Evolutionary conservation across 2,888 invertebrate species (phyloP).

Genomic region (Lagria hirta): DNA sequence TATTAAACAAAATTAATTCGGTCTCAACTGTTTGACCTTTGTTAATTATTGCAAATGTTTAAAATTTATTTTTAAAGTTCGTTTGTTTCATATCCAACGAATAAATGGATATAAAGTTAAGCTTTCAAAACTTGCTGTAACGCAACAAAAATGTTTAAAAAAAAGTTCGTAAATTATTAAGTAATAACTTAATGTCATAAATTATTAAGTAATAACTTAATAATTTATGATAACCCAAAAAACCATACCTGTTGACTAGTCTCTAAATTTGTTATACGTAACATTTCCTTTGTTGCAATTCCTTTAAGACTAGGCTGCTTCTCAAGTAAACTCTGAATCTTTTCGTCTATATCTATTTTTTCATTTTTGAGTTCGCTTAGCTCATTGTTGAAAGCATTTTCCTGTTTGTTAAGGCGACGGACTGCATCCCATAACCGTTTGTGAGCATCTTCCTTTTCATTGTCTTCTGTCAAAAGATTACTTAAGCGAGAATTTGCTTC

Average conservation of each 20-base stretch:
- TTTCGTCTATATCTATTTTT: conserved; percentile 35
- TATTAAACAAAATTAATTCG: no score
- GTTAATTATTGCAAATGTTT: no score
- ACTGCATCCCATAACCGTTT: conserved; percentile 39
- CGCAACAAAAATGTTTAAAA: no score
- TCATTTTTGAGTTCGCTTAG: conserved; percentile 34
- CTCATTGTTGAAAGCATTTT: conserved; percentile 34
- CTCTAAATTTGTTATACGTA: conserved; percentile 34
- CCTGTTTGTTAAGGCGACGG: conserved; percentile 40
- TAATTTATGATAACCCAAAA: conserved; percentile 31
- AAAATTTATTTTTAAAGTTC: no score
- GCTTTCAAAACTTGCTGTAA: no score
- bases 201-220: no score
- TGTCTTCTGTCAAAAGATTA: conserved; percentile 37
- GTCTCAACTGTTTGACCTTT: no score
- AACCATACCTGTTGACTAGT: conserved; percentile 28
- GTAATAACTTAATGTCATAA: no score
- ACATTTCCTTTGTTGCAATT: conserved; percentile 26
- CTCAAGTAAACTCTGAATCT: conserved; percentile 33
- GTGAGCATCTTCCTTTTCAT: conserved; percentile 41
- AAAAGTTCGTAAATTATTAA: no score
- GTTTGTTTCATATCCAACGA: no score
- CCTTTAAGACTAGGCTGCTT: conserved; percentile 38
- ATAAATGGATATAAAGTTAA: no score
- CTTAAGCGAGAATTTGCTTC: conserved; percentile 44